Percentiles rank a stretch among this genome's conserved stretches.
Evolutionary conservation across 2,888 invertebrate species (phyloP).

Genomic region (Trissoscelio sp.): DNA sequence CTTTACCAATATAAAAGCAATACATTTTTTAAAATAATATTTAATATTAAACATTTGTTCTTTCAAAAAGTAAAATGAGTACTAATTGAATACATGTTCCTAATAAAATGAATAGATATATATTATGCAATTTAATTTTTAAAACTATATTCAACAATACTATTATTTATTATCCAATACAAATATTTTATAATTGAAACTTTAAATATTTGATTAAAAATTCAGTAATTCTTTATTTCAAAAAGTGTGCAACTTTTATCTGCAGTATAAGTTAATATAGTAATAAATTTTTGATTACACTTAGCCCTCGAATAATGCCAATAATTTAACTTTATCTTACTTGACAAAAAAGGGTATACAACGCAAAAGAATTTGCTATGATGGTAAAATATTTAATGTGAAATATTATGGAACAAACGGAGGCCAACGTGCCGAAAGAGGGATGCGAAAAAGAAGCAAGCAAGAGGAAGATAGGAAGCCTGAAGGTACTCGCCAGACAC

Average conservation of each 20-base stretch:
- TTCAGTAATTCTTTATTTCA: no score
- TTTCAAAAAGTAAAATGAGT: no score
- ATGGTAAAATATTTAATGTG: conserved; percentile 55
- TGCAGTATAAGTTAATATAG: conserved; percentile 2
- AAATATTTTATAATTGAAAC: no score
- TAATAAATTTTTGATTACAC: conserved; percentile 19
- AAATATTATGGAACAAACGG: conserved; percentile 52
- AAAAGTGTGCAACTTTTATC: background rate
- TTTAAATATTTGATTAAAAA: no score
- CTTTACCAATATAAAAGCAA: no score
- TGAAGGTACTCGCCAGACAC: conserved; percentile 75
- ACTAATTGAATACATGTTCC: no score
- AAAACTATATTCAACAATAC: no score
- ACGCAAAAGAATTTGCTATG: conserved; percentile 31
- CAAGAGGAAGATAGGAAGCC: conserved; percentile 70
- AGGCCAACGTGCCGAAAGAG: conserved; percentile 30
- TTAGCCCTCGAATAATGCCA: conserved; percentile 22
- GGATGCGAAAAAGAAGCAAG: conserved; percentile 50
- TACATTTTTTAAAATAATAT: no score
- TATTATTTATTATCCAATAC: no score
- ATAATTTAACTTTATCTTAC: conserved; percentile 31
- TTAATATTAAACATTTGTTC: no score
- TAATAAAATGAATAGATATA: no score
- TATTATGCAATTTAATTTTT: no score
- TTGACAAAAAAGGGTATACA: conserved; percentile 6